Base-by-base conservation (phyloP, 2,888 invertebrate species). In the Patella pellucida region DNA sequence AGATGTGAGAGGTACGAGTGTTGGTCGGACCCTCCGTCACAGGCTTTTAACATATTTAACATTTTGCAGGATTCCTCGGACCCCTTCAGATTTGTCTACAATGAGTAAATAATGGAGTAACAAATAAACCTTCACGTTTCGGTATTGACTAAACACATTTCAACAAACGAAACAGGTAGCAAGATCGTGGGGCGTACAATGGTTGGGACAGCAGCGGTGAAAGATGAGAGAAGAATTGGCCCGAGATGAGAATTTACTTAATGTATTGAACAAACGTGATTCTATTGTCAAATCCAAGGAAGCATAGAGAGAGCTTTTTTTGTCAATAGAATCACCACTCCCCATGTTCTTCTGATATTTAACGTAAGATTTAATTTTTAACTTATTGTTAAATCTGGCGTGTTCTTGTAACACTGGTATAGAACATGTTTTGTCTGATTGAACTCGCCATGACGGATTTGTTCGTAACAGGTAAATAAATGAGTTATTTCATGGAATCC, bases 61-160 rank as follows among this genome's bases (percentile, higher is more conserved):
- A 72, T 72, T 62, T 72, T 67, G 50, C 67, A 62, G 19, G 41
- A 16, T 19, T 50, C 67, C 31, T 51, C 19, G 72, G 50, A 72
- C 31, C 72, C 72, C 72, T 52, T 19, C 72, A 56, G 72, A 72
- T 72, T 72, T 72, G 41, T 19, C 67, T 51, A 72, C 72, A 72
- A 72, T 72, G 51, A 67, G 50, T 67, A 72, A 72, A 72, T 72
- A 72, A 72, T 72, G 72, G 72, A 72, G 31, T 19, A 50, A 50
- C 72, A 72, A 72, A 72, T 67, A 72, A 67, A 67, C 31, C 56
- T 62, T 72, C 67, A 62, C 56, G 72, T 62, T 62, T 62, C 50
- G 56, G 56, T 72, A 51, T 72, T 72, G 41, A 51, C 16, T 16
- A 50, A 62, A 19, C 62, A 67, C 62, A 72, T 54, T 19, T 50